Evolutionary conservation across 2,888 invertebrate genomes (phyloP), one percentile per base, ranked within the genome.

Genomic region (Agonopterix alstromeriana): DNA sequence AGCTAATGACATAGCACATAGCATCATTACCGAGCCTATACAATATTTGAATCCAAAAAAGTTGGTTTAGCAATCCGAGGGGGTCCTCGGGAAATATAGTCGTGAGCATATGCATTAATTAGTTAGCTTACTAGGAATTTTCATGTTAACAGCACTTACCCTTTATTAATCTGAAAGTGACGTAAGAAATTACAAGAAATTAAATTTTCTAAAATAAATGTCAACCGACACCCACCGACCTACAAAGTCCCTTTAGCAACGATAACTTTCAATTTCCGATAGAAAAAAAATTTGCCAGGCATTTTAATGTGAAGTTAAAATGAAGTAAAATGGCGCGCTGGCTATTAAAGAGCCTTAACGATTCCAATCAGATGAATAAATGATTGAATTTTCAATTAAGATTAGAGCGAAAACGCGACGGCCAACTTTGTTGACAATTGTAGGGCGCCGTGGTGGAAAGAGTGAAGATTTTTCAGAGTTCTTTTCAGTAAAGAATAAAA

Each of bases 361-460:
- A 82, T 70, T 73, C 63, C 71, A 76, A 77, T 81, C 74, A 76
- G 77, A 81, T 85, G 80, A 85, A 86, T 84, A 83, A 84, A 83
- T 85, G 77, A 86, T 85, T 83, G 82, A 84, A 84, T 86, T 85
- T 82, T 82, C 79, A 83, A 84, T 84, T 82, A 82, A 84, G 81
- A 82, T 84, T 81, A 78, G 67, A 74, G 67, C 58, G 66, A 67
- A 70, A 68, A 70, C 59, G 67, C 61, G 64, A 61, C 61, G 64
- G 54, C 58, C 60, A 80, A 82, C 69, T 80, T 79, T 76, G 77
- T 77, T 79, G 79, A 79, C 78, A 75, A 80, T 81, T 66, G 74
- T 71, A 67, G 63, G 58, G 62, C 60, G 62, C 27, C 36, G 38
- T 10, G 41, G 58, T 57, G 61, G 58, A 55, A 65, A 52, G 53